A percentile compares a stretch with the other conserved stretches of the same genome.
Evolutionary conservation across 2,888 invertebrate genomes (phyloP).

Genomic region (Thereva unica): DNA sequence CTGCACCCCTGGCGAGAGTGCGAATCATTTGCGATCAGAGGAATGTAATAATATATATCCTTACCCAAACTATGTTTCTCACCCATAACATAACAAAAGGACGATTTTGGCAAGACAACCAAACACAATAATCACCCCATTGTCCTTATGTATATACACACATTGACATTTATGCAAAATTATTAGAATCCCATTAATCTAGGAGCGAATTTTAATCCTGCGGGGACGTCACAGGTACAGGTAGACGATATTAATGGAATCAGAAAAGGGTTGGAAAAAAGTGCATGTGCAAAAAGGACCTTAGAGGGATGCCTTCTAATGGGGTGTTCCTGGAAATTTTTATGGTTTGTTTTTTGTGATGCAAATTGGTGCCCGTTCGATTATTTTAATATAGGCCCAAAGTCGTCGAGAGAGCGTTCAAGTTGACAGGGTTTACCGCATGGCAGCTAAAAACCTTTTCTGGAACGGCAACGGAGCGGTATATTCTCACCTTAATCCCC

Average conservation of each 20-base stretch:
- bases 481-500: conserved; percentile 5
- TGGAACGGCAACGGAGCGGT: not conserved
- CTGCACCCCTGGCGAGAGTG: too few species aligned
- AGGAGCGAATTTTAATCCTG: conserved; percentile 4
- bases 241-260: not conserved
- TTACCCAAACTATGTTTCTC: conserved; percentile 4
- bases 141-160: conserved; percentile 20
- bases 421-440: conserved; percentile 23
- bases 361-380: conserved; percentile 11
- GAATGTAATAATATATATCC: too few species aligned
- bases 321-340: conserved; percentile 25
- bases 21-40: too few species aligned
- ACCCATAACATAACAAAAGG: conserved; percentile 24
- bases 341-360: conserved; percentile 28
- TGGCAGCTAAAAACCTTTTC: conserved; percentile 15
- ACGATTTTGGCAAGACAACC: conserved; percentile 29
- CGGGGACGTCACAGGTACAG: not conserved
- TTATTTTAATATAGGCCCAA: conserved; percentile 11
- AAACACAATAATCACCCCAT: conserved; percentile 27
- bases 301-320: conserved; percentile 11
- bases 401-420: conserved; percentile 15
- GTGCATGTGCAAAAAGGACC: conserved; percentile 20
- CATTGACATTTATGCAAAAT: conserved; percentile 37
- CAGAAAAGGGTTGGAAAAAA: conserved; percentile 23
- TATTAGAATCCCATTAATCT: conserved; percentile 36